Conservation (phyloP, 1,140 invertebrate genomes). For the Uloborus diversus region DNA sequence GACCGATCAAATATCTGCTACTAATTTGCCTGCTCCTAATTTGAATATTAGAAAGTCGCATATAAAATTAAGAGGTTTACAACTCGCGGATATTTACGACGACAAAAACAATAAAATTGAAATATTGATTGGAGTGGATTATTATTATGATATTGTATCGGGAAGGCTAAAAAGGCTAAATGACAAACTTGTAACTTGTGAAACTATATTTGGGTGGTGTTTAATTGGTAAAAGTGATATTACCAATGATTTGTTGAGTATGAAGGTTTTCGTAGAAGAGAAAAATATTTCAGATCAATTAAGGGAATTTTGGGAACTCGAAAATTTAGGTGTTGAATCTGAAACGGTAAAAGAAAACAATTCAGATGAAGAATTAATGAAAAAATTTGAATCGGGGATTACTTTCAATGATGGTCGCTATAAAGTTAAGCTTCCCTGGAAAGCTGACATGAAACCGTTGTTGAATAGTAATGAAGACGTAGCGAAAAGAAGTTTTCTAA, state of each 20-base stretch:
- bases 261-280: background rate
- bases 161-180: too few relatives aligned
- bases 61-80: background rate
- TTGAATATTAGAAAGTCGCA: background rate
- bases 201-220: background rate
- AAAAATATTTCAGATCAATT: background rate
- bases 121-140: background rate
- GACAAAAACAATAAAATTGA: background rate
- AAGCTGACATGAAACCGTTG: background rate
- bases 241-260: background rate
- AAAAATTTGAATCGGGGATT: background rate
- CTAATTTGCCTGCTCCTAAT: too few relatives aligned
- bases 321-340: background rate
- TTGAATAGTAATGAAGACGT: background rate
- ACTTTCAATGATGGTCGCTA: background rate
- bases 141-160: background rate
- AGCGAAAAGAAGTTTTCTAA: background rate
- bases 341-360: too few relatives aligned
- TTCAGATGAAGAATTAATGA: background rate
- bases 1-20: background rate
- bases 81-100: background rate
- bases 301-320: background rate
- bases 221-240: background rate
- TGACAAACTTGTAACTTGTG: too few relatives aligned
- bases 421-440: constrained; percentile 3